These are phyloP conservation scores for Chamaedrilus cognettii DNA, from an alignment of 2,888 invertebrate species.

Conservation along the genomic window DNA sequence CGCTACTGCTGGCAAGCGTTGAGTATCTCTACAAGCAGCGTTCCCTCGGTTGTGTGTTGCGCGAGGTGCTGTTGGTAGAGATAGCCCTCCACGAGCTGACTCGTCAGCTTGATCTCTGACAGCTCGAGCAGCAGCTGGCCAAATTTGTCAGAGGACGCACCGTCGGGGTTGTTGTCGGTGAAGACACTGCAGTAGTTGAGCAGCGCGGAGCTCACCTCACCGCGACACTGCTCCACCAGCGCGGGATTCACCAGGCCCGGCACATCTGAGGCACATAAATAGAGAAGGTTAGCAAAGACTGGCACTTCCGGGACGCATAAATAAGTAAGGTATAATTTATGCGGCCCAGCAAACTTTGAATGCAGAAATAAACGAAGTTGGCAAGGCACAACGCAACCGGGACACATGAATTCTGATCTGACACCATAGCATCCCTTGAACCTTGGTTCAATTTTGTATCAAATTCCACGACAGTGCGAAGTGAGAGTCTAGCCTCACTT, in stretches of 20 bases:
- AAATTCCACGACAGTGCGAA: too few relatives aligned
- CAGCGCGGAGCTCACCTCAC: constrained; percentile 92
- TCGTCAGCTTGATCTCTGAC: constrained; percentile 91
- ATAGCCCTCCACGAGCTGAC: constrained; percentile 87
- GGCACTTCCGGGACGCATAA: background rate
- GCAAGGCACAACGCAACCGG: too few relatives aligned
- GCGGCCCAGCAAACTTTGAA: background rate
- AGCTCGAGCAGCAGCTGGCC: constrained; percentile 88
- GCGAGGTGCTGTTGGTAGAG: constrained; percentile 93
- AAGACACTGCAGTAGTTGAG: constrained; percentile 77
- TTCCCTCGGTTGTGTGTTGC: constrained; percentile 94
- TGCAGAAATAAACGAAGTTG: constrained; percentile 1
- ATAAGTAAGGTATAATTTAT: background rate
- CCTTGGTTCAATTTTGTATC: too few relatives aligned
- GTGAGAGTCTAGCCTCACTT: too few relatives aligned
- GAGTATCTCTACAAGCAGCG: constrained; percentile 98
- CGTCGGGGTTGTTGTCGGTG: constrained; percentile 38
- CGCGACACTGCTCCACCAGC: constrained; percentile 92
- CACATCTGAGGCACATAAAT: too few relatives aligned
- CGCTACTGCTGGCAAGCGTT: constrained; percentile 67
- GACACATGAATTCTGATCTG: too few relatives aligned
- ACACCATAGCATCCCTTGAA: too few relatives aligned
- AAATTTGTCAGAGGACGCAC: constrained; percentile 64
- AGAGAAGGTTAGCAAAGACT: too few relatives aligned
- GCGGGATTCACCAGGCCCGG: constrained; percentile 90